Evolutionary conservation across 2,888 invertebrate species (phyloP).

Genomic region (Nesidiocoris tenuis): DNA sequence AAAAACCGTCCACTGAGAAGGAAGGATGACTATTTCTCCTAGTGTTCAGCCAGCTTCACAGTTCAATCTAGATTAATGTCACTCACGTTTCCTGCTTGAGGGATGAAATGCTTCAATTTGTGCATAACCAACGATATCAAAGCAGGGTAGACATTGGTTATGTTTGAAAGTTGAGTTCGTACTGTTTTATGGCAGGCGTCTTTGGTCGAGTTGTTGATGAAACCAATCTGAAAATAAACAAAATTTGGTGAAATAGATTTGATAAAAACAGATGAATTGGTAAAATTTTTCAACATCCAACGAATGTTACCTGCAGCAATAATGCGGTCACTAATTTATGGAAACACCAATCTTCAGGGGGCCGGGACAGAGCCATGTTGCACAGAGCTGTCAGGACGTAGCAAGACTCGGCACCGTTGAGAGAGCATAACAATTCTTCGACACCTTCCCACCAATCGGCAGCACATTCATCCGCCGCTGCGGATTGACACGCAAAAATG

Average conservation of each 20-base stretch:
- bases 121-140: slow-evolving; percentile 67
- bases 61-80: no score
- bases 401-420: slow-evolving; percentile 72
- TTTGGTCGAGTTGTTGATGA: slow-evolving; percentile 66
- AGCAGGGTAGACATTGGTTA: slow-evolving; percentile 68
- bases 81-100: slow-evolving; percentile 60
- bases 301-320: slow-evolving; percentile 68
- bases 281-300: background rate
- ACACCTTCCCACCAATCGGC: slow-evolving; percentile 55
- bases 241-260: no score
- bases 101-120: slow-evolving; percentile 62
- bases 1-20: background rate
- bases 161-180: slow-evolving; percentile 68
- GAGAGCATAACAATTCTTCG: slow-evolving; percentile 63
- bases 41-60: no score
- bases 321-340: slow-evolving; percentile 66
- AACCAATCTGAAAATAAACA: slow-evolving; percentile 68
- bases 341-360: slow-evolving; percentile 63
- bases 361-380: slow-evolving; percentile 72
- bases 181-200: slow-evolving; percentile 74
- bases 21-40: no score
- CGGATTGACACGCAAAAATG: background rate
- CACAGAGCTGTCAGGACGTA: slow-evolving; percentile 76
- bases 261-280: background rate
- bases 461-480: slow-evolving; percentile 27